Conservation (phyloP, 2,113 vertebrate genomes). For the Tautogolabrus adspersus region DNA sequence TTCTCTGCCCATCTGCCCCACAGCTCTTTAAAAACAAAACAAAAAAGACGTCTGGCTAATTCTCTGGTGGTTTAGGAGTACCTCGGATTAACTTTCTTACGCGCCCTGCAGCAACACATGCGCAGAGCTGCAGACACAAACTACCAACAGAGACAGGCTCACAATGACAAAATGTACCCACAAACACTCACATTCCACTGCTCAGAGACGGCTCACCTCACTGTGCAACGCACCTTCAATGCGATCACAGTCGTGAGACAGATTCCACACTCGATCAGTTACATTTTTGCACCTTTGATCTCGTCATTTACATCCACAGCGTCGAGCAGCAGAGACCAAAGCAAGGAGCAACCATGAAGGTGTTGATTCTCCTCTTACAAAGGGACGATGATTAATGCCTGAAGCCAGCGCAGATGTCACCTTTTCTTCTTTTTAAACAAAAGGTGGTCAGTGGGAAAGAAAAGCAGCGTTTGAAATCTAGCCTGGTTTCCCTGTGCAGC, state of each 20-base stretch:
- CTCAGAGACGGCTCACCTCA: conserved; percentile 18
- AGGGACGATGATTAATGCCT: conserved; percentile 59
- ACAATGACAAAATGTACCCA: not conserved
- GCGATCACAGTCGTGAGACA: conserved; percentile 53
- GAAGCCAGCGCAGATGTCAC: conserved; percentile 42
- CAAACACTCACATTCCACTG: not conserved
- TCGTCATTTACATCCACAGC: conserved; percentile 42
- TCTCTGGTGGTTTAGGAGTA: conserved; percentile 40
- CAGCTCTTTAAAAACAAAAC: conserved; percentile 18
- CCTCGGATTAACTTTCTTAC: conserved; percentile 46
- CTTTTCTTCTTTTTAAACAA: conserved; percentile 40
- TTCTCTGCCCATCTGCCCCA: conserved; percentile 66
- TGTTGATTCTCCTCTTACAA: conserved; percentile 49
- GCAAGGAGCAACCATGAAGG: conserved; percentile 36
- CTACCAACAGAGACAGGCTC: not conserved
- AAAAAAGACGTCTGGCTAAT: not conserved
- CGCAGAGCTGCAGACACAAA: conserved; percentile 2
- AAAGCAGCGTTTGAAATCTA: conserved; percentile 46
- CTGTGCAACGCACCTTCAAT: conserved; percentile 22
- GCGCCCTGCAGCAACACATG: conserved; percentile 1
- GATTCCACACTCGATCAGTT: conserved; percentile 64
- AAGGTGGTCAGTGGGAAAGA: conserved; percentile 31
- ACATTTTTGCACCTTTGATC: conserved; percentile 72
- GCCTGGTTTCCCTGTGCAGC: conserved; percentile 9
- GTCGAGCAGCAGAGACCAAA: conserved; percentile 41